Conservation (phyloP, 2,797 vertebrate species). For the Pteronotus mesoamericanus region DNA sequence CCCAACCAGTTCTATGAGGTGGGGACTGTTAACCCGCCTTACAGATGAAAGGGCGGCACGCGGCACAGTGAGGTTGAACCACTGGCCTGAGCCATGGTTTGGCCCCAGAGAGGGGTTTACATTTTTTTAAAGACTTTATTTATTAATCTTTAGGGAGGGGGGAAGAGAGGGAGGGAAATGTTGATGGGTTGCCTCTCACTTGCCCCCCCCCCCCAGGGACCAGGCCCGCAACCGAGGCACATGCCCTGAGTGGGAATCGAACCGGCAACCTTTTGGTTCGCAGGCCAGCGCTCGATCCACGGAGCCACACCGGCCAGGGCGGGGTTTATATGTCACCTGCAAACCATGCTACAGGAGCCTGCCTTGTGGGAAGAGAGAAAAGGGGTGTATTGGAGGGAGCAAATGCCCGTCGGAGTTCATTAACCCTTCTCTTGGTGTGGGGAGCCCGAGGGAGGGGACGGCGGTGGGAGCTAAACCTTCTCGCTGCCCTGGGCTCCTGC, state of each 20-base stretch:
- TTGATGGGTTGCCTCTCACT: too few species aligned
- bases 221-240: too few species aligned
- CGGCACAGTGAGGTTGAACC: neutral
- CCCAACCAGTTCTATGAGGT: neutral
- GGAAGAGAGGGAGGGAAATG: too few species aligned
- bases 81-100: neutral
- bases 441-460: neutral
- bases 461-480: neutral
- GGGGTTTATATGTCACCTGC: neutral
- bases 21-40: too few species aligned
- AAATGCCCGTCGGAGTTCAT: neutral
- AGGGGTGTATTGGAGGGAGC: rapidly evolving
- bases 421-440: neutral
- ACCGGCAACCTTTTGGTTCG: too few species aligned
- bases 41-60: neutral
- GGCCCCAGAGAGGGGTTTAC: neutral
- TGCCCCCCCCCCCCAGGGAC: too few species aligned
- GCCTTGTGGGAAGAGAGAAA: neutral
- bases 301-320: too few species aligned
- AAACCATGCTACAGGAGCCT: neutral
- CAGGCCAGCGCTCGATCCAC: too few species aligned
- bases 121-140: too few species aligned
- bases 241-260: too few species aligned
- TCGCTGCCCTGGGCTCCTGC: neutral
- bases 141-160: too few species aligned